A percentile compares a stretch with the other conserved stretches of the same genome.
These are phyloP conservation scores for Bombylius discolor DNA, from an alignment of 2,888 invertebrate species.

Conservation along the genomic window DNA sequence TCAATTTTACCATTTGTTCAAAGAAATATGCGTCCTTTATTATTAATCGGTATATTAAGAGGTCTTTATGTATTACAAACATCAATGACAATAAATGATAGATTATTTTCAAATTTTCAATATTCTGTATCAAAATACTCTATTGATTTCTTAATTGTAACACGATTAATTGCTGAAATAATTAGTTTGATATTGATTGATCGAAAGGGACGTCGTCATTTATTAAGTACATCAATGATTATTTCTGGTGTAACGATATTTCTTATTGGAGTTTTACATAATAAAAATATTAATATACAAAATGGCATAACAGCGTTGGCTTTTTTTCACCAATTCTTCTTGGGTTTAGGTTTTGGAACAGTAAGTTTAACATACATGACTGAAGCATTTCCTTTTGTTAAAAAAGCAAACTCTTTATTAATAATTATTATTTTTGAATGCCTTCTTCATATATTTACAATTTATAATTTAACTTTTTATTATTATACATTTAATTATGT, in stretches of 20 bases:
- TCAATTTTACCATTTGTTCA: not conserved
- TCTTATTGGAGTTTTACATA: not conserved
- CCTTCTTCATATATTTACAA: not conserved
- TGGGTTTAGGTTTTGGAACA: not conserved
- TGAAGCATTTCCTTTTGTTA: not conserved
- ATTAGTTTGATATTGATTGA: not conserved
- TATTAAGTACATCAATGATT: not conserved
- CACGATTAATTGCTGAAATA: not conserved
- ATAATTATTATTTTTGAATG: not conserved
- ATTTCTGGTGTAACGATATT: not conserved
- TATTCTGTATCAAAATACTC: no score
- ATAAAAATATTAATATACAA: not conserved
- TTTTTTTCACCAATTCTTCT: constrained; percentile 1
- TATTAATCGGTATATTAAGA: not conserved
- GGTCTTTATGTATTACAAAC: not conserved
- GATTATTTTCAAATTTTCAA: not conserved
- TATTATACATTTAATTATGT: not conserved
- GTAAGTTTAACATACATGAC: not conserved
- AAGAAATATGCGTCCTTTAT: not conserved
- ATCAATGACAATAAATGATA: not conserved
- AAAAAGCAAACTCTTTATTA: not conserved
- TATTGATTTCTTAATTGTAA: not conserved
- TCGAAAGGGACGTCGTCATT: not conserved
- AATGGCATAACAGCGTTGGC: not conserved
- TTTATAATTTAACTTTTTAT: not conserved